Evolutionary conservation across 2,888 invertebrate genomes (phyloP).

Genomic region (Neria commutata): DNA sequence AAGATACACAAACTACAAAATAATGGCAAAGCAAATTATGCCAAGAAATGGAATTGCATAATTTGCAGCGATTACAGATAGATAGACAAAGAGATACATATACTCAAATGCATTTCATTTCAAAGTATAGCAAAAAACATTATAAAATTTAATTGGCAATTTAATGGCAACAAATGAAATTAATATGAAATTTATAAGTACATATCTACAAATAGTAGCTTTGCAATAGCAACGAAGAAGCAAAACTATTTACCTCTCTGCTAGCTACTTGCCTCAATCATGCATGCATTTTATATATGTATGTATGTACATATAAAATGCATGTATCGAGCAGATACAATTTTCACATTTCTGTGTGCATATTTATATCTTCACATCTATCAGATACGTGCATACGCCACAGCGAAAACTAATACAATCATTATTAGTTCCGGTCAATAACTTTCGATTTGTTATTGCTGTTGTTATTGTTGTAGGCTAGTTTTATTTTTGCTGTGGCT

Average conservation of each 20-base stretch:
- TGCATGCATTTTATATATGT: too few relatives aligned
- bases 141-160: too few relatives aligned
- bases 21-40: background rate
- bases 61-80: too few relatives aligned
- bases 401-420: slow-evolving; percentile 18
- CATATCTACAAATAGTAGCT: background rate
- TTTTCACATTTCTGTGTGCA: background rate
- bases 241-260: background rate
- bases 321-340: too few relatives aligned
- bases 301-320: too few relatives aligned
- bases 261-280: background rate
- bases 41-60: background rate
- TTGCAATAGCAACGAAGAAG: background rate
- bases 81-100: too few relatives aligned
- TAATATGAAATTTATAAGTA: too few relatives aligned
- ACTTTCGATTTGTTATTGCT: slow-evolving; percentile 40
- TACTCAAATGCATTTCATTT: too few relatives aligned
- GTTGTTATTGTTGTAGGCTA: background rate
- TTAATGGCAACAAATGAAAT: too few relatives aligned
- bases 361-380: background rate
- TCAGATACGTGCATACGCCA: slow-evolving; percentile 3
- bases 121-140: too few relatives aligned
- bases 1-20: too few relatives aligned
- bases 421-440: slow-evolving; percentile 45
- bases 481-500: too few relatives aligned